Base-by-base conservation (phyloP, 2,113 vertebrate genomes). In the Vulpes vulpes region DNA sequence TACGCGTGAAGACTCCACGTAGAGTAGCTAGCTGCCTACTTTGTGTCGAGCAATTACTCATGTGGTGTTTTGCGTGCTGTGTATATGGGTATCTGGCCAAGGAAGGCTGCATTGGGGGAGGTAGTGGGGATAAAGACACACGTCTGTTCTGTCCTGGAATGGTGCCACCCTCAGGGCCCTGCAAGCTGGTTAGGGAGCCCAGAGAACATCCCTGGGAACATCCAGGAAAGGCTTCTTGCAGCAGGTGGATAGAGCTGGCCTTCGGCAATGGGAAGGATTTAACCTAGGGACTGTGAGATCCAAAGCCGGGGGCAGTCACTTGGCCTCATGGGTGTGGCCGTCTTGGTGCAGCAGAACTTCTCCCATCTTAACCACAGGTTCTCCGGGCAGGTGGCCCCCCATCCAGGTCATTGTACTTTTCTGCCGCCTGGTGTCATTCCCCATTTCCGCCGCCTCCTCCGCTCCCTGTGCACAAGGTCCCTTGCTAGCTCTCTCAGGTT, bases 371-470 rank as follows among this genome's bases (percentile, higher is more conserved):
- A 51, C 38, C 10, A 0, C 25, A 53, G 82, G 8, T 35, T 73
- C 11, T n/a, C n/a, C 23, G 55, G 76, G 59, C 91, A 59, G 67
- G 11, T 14, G 38, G 4, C 15, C 83, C 55, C n/a, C 57, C 7
- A 6, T 57, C 32, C 71, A 8, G 30, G 14, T 8, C 27, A 19
- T 3, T 3, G 10, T 8, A 3, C 35, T 71, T 74, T 74, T 17
- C 49, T 95, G 85, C 62, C 51, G 93, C 4, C 78, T 23, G 27
- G 25, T 22, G 35, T 88, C 49, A 51, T 17, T 53, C 25, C 7
- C 2, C 0, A 1, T 53, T 16, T n/a, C 64, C 1, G 10, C 17
- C 12, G 1, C 23, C 11, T 30, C 27, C 57, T 35, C 9, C 9
- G 8, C 2, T 8, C 5, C 4, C 25, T 7, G 10, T 15, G 4